Evolutionary conservation across 1,140 invertebrate genomes (phyloP), one percentile per base, ranked within the genome.

Genomic region (Neotoxoptera formosana): DNA sequence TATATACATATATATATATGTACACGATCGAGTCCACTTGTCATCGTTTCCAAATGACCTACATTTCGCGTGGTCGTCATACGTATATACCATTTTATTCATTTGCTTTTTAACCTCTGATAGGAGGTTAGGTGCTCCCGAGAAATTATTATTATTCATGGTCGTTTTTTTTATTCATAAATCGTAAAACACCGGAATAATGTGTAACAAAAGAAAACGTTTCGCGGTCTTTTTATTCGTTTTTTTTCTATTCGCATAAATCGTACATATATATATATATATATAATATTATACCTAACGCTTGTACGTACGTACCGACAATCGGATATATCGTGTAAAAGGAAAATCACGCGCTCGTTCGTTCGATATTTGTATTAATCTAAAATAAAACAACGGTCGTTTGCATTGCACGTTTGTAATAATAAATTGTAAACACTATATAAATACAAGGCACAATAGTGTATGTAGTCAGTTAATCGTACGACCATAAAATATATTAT

Each of bases 141-240:
- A 76, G 90, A 91, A 67, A 47, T 91, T 91, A 67, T 91, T 76
- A 76, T 76, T 91, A 91, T 91, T 91, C 90, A 91, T 91, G 90
- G 90, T 91, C 41, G 45, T 76, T n/a, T 91, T 45, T 45, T 67
- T 90, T 36, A 25, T 53, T 89, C 51, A 53, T 89, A 89, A 89
- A 89, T 56, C 51, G 34, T 89, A 89, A 89, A 89, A 56, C 23
- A 56, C 51, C 51, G 21, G 88, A 56, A 89, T 89, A 89, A 88
- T 60, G 25, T 60, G 60, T 91, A 81, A 76, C 60, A 81, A 91
- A 83, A 91, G 41, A 91, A 91, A 45, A 81, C 34, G 47, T 81
- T 81, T 91, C 48, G 60, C 45, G 23, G 36, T 47, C 45, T 91
- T 91, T 90, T 91, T 76, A 47, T 76, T 60, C 51, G 20, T 90